These are phyloP conservation scores for Phoenicopterus ruber DNA, from an alignment of 2,113 vertebrate species.

Conservation along the genomic window DNA sequence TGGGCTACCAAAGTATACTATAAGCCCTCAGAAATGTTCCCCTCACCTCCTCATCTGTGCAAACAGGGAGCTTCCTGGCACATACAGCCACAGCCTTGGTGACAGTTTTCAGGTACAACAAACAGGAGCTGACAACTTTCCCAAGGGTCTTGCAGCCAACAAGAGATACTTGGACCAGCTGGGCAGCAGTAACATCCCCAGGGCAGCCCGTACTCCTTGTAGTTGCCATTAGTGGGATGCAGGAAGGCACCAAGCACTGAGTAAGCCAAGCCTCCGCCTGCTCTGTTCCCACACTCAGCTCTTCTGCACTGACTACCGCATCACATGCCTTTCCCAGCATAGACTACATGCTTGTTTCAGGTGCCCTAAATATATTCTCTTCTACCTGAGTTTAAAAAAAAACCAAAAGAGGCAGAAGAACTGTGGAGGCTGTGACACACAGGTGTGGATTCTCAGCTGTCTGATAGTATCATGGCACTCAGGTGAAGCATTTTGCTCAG, in stretches of 20 bases:
- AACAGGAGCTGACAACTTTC: neutral
- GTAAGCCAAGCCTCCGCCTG: neutral
- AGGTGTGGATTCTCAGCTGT: neutral
- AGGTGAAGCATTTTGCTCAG: neutral
- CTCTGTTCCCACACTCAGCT: neutral
- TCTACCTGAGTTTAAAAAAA: neutral
- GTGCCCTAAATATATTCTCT: neutral
- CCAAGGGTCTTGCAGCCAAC: neutral
- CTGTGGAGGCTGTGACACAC: neutral
- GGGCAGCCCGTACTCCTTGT: neutral
- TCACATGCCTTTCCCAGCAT: accelerated
- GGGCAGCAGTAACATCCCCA: neutral
- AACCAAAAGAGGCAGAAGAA: neutral
- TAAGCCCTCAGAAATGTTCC: neutral
- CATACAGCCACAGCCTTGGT: neutral
- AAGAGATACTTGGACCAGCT: neutral
- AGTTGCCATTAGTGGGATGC: neutral
- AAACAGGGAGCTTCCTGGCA: neutral
- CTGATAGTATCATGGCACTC: neutral
- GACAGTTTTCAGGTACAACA: neutral
- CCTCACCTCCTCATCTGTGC: neutral
- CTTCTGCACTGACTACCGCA: neutral
- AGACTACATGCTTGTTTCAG: neutral
- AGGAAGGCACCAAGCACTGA: neutral
- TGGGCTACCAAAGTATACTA: neutral